Conservation (phyloP, 2,888 invertebrate genomes). For the Diplolepis rosae region DNA sequence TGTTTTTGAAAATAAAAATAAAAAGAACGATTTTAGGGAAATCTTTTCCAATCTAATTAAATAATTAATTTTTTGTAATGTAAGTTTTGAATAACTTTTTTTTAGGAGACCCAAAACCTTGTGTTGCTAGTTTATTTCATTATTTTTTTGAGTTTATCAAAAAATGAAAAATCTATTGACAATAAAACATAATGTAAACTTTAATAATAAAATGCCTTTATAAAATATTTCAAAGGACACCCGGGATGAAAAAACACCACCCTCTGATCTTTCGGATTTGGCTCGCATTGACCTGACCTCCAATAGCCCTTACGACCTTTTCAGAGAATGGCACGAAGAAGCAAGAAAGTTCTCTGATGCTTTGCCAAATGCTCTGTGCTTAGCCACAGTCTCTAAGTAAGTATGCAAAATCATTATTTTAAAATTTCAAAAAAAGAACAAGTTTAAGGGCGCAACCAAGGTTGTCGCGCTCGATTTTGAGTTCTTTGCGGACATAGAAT, state of each 20-base stretch:
- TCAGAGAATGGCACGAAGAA: constrained; percentile 73
- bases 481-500: too few species aligned
- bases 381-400: constrained; percentile 73
- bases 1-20: too few species aligned
- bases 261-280: constrained; percentile 61
- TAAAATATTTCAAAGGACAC: constrained; percentile 5
- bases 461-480: too few species aligned
- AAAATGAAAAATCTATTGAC: too few species aligned
- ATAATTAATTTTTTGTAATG: too few species aligned
- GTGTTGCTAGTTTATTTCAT: too few species aligned
- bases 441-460: too few species aligned
- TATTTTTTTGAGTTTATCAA: too few species aligned
- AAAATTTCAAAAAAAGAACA: neutral
- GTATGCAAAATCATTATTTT: constrained; percentile 45
- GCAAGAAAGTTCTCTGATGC: constrained; percentile 56
- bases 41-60: too few species aligned
- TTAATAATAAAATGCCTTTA: neutral
- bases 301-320: constrained; percentile 73
- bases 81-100: too few species aligned
- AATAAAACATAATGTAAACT: neutral
- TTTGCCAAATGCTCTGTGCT: constrained; percentile 65
- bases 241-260: neutral
- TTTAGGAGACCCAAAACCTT: too few species aligned
- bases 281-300: constrained; percentile 68
- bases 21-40: too few species aligned